phyloP scores from a whole-genome alignment of 1,140 invertebrate species.

The Polypedilum pembai region DNA sequence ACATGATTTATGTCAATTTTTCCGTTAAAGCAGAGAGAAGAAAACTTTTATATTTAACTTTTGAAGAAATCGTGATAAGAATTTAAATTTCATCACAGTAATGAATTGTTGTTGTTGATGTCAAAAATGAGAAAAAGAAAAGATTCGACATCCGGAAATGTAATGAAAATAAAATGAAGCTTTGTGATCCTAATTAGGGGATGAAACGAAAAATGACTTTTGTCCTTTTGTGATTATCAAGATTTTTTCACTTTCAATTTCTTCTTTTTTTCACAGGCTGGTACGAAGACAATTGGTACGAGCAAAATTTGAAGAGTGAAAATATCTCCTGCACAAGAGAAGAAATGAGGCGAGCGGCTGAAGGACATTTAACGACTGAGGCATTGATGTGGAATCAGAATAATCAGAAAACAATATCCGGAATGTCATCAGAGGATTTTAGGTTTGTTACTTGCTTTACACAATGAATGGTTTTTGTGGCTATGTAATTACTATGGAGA shows the following conservation, averaged over 20 bases:
- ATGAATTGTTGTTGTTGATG: background rate
- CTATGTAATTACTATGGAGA: background rate
- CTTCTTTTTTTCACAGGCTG: slow-evolving; percentile 56
- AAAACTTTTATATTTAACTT: too few species aligned
- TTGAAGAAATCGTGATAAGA: too few species aligned
- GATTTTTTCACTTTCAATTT: background rate
- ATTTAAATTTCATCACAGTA: background rate
- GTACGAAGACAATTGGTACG: slow-evolving; percentile 99
- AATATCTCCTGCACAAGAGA: slow-evolving; percentile 86
- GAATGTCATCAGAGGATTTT: slow-evolving; percentile 77
- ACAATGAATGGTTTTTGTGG: background rate
- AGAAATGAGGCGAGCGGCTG: slow-evolving; percentile 86
- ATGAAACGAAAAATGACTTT: too few species aligned
- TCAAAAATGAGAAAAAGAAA: background rate
- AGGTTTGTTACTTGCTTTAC: slow-evolving; percentile 39
- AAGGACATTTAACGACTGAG: slow-evolving; percentile 96
- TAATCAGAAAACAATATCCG: slow-evolving; percentile 80
- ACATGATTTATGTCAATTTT: too few species aligned
- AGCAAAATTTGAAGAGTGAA: slow-evolving; percentile 77
- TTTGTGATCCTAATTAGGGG: too few species aligned
- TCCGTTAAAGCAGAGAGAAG: too few species aligned
- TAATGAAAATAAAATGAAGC: background rate
- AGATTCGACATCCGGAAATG: background rate
- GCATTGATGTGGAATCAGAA: slow-evolving; percentile 98
- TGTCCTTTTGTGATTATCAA: too few species aligned